Evolutionary conservation across 2,888 invertebrate genomes (phyloP).

Genomic region (Tricholauxania praeusta): DNA sequence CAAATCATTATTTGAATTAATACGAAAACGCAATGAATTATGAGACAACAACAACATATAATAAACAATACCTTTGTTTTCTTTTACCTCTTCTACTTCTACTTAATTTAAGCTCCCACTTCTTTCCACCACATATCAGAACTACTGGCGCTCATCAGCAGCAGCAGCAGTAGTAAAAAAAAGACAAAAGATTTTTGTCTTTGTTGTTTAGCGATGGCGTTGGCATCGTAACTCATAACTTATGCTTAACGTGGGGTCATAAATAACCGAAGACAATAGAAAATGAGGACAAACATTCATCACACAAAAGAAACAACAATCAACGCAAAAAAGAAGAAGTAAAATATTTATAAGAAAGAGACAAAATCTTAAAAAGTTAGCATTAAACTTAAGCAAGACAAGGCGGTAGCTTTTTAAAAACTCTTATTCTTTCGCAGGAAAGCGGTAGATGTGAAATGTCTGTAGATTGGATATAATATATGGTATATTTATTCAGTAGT

Average conservation of each 20-base stretch:
- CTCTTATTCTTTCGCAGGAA: no score
- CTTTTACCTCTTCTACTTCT: background rate
- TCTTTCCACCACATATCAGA: background rate
- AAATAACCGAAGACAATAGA: constrained; percentile 52
- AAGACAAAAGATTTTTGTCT: constrained; percentile 20
- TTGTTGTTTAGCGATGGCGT: constrained; percentile 2
- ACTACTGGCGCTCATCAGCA: no score
- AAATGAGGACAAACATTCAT: constrained; percentile 53
- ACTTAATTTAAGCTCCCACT: constrained; percentile 1
- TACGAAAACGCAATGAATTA: constrained; percentile 41
- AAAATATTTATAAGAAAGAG: background rate
- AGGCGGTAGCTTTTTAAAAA: no score
- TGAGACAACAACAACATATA: constrained; percentile 15
- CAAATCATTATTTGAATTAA: constrained; percentile 45
- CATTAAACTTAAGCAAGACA: background rate
- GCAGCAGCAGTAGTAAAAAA: background rate
- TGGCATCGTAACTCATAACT: constrained; percentile 48
- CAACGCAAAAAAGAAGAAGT: constrained; percentile 8
- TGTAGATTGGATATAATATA: no score
- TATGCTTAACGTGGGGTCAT: constrained; percentile 50
- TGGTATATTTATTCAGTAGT: no score
- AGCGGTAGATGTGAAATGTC: no score
- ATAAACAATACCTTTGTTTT: constrained; percentile 23
- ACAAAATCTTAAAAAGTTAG: background rate
- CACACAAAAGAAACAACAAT: constrained; percentile 21